These are phyloP conservation scores for Heterochromis multidens DNA, from an alignment of 2,113 vertebrate genomes.

Conservation along the genomic window DNA sequence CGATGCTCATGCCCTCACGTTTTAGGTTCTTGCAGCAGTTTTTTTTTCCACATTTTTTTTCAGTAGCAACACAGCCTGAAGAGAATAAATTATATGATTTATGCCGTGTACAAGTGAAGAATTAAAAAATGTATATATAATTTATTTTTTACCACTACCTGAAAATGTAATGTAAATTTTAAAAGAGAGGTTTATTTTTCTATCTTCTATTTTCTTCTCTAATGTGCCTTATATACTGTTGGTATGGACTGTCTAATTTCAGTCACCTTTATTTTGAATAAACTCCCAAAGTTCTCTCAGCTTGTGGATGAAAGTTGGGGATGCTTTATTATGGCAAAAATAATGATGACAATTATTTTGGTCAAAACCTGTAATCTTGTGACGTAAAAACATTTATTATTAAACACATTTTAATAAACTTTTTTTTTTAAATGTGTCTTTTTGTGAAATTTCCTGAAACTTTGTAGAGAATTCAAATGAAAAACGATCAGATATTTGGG, in stretches of 20 bases:
- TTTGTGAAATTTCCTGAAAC: not conserved
- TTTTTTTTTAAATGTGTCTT: not conserved
- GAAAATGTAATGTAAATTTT: not conserved
- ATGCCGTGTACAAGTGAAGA: not conserved
- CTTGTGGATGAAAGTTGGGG: too few relatives aligned
- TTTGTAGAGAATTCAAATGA: not conserved
- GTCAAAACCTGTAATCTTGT: not conserved
- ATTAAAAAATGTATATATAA: not conserved
- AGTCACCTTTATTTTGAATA: not conserved
- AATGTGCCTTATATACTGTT: not conserved
- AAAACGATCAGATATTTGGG: not conserved
- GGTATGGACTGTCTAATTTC: not conserved
- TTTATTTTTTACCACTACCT: not conserved
- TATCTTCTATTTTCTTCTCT: too few relatives aligned
- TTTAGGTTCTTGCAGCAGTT: not conserved
- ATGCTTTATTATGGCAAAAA: too few relatives aligned
- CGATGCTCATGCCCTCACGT: not conserved
- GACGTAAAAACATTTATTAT: not conserved
- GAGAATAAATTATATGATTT: not conserved
- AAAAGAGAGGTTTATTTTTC: not conserved
- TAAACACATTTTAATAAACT: not conserved
- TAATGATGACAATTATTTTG: too few relatives aligned
- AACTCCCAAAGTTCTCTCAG: not conserved
- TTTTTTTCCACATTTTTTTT: not conserved
- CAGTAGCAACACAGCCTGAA: not conserved